Percentiles rank a stretch among this genome's conserved stretches.
Evolutionary conservation across 2,113 vertebrate species (phyloP).

Genomic region (Copsychus sechellarum): DNA sequence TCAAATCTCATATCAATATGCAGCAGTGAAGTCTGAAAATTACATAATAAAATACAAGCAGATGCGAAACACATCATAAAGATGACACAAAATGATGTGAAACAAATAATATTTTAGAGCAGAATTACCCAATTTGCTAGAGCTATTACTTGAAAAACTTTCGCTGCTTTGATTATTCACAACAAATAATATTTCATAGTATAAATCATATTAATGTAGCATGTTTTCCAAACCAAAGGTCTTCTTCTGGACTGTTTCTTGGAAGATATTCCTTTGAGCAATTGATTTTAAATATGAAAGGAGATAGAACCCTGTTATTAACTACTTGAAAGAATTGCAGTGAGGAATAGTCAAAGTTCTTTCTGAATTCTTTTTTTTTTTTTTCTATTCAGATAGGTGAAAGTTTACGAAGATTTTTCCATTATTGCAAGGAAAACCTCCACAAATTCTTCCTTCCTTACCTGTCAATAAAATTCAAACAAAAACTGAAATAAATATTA

Average conservation of each 20-base stretch:
- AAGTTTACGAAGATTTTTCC: background rate
- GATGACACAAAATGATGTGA: background rate
- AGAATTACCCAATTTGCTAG: background rate
- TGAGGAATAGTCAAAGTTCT: background rate
- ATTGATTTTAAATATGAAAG: background rate
- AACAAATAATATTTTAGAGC: background rate
- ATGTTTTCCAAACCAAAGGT: background rate
- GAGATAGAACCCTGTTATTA: background rate
- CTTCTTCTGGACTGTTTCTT: background rate
- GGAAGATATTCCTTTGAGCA: background rate
- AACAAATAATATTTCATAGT: background rate
- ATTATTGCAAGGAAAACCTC: background rate
- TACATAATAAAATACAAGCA: background rate
- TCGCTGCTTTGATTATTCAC: background rate
- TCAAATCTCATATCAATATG: background rate
- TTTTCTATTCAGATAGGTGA: background rate
- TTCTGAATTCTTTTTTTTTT: background rate
- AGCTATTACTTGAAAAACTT: background rate
- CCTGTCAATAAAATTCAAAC: background rate
- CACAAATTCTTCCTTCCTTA: background rate
- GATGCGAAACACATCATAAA: background rate
- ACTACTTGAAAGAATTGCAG: background rate
- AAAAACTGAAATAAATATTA: fast-evolving
- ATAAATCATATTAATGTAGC: background rate
- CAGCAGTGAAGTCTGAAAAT: background rate